A percentile compares a stretch with the other conserved stretches of the same genome.
Conservation (phyloP, 2,888 invertebrate genomes). For the Phortica magna region DNA sequence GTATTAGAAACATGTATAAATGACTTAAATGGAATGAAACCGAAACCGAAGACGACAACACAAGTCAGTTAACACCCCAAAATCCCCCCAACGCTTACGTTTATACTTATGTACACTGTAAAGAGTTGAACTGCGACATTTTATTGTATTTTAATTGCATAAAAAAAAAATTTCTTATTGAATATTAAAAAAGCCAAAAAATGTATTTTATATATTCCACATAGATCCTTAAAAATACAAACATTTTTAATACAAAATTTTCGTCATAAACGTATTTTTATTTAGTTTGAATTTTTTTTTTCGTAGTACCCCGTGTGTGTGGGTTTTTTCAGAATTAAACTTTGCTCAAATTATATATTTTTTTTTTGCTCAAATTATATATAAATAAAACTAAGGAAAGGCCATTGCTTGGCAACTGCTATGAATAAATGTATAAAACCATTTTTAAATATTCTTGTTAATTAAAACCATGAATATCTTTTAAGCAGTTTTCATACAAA, state of each 20-base stretch:
- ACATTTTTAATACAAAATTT: no score
- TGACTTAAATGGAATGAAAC: neutral
- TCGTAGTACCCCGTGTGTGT: neutral
- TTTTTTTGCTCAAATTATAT: neutral
- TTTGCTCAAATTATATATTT: neutral
- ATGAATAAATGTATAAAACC: neutral
- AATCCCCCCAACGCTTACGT: no score
- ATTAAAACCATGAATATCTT: neutral
- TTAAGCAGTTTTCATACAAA: neutral
- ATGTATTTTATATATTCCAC: no score
- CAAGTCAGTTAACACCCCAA: neutral
- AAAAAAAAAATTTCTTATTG: no score
- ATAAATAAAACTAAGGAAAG: neutral
- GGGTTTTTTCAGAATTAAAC: neutral
- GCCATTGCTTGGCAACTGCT: neutral
- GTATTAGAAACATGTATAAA: slow-evolving; percentile 17
- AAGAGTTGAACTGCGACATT: no score
- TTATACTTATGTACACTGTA: no score
- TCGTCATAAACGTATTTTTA: neutral
- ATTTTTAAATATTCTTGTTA: neutral
- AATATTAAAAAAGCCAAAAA: no score
- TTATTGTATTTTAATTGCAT: no score
- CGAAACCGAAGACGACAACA: slow-evolving; percentile 14
- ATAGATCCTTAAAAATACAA: no score
- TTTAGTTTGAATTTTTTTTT: neutral